Conservation (phyloP, 2,797 vertebrate species). For the Spinus olivaceus region DNA sequence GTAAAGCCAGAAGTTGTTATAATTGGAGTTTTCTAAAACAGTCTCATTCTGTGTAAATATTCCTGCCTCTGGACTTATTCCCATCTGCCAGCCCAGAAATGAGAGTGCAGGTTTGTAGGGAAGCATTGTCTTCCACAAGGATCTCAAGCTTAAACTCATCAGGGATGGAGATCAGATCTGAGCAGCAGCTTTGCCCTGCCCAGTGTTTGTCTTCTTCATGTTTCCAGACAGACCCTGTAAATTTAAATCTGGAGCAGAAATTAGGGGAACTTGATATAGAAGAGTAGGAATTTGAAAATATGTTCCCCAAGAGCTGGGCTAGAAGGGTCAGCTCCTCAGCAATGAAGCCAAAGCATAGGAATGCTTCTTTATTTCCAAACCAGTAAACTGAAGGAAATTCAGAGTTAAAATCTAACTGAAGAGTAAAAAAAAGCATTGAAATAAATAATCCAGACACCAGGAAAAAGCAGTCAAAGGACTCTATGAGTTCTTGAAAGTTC, state of each 20-base stretch:
- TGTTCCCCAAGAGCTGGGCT: not conserved
- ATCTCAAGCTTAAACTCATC: not conserved
- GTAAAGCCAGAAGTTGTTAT: constrained; percentile 10
- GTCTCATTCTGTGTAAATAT: not conserved
- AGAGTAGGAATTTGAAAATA: not conserved
- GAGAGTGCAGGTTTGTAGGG: not conserved
- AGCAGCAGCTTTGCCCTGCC: not conserved
- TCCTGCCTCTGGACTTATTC: not conserved
- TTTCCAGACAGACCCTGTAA: not conserved
- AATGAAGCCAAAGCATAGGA: not conserved
- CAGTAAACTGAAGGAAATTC: not conserved
- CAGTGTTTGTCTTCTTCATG: not conserved
- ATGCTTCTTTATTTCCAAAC: not conserved
- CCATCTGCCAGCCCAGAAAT: not conserved
- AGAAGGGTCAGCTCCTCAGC: not conserved
- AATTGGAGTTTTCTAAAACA: not conserved
- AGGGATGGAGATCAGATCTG: not conserved
- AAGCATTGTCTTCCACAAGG: not conserved
- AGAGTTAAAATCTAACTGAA: not conserved
- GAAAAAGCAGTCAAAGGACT: not conserved
- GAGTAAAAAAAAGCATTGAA: not conserved
- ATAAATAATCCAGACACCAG: not conserved
- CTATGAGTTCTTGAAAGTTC: not conserved
- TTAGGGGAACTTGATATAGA: not conserved
- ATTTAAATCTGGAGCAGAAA: not conserved